Percentiles rank a stretch among this genome's conserved stretches.
These are phyloP conservation scores for Grapholita molesta DNA, from an alignment of 1,140 invertebrate genomes.

Conservation along the genomic window DNA sequence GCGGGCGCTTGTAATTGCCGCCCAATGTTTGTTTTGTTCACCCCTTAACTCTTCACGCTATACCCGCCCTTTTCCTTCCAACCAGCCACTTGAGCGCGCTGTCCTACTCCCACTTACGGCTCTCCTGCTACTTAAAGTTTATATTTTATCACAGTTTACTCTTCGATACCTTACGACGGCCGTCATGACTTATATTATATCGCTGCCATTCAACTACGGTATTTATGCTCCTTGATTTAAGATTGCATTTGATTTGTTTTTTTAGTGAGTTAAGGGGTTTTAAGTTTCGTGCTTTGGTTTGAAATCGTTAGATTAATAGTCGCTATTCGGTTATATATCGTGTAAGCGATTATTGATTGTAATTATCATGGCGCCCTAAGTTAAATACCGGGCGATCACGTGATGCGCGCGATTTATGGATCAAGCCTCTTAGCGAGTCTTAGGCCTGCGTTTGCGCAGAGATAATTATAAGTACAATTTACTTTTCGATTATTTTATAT, in stretches of 20 bases:
- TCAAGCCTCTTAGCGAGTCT: too few relatives aligned
- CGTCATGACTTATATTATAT: conserved; percentile 19
- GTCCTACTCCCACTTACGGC: conserved; percentile 33
- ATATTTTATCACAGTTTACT: conserved; percentile 57
- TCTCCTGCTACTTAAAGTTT: conserved; percentile 53
- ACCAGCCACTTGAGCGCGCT: background rate
- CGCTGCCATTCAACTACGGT: conserved; percentile 25
- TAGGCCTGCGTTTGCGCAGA: background rate
- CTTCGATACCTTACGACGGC: conserved; percentile 29
- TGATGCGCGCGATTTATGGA: conserved; percentile 52
- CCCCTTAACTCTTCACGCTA: conserved; percentile 43
- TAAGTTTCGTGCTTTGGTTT: conserved; percentile 11
- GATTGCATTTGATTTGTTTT: conserved; percentile 22
- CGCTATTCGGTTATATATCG: conserved; percentile 56
- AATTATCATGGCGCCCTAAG: conserved; percentile 67
- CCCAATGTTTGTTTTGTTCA: conserved; percentile 68
- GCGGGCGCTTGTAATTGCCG: conserved; percentile 65
- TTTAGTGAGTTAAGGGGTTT: background rate
- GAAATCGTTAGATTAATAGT: conserved; percentile 60
- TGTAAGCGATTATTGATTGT: conserved; percentile 68
- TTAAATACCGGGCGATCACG: conserved; percentile 62
- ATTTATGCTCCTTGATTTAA: conserved; percentile 27
- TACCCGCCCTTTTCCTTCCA: conserved; percentile 27
- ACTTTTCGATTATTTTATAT: background rate
- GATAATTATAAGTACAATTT: background rate